A percentile compares a stretch with the other conserved stretches of the same genome.
Evolutionary conservation across 2,797 vertebrate genomes (phyloP).

Genomic region (Smutsia gigantea): DNA sequence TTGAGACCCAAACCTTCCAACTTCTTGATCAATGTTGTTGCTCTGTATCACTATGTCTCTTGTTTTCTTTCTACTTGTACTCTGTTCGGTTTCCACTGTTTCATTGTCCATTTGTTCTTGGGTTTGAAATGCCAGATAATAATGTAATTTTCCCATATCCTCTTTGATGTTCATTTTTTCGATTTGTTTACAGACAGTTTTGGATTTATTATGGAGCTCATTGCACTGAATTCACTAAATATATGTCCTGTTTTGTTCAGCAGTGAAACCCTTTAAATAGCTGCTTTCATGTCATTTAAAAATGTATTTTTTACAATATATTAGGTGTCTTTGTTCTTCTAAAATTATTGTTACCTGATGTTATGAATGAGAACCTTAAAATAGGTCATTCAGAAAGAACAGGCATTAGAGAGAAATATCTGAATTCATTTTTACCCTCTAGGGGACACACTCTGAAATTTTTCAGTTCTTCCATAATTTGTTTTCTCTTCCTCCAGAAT

Average conservation of each 20-base stretch:
- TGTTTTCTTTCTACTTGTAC: not conserved
- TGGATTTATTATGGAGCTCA: not conserved
- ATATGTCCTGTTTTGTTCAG: not conserved
- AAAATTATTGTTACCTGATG: conserved; percentile 13
- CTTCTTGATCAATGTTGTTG: not conserved
- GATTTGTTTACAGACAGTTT: not conserved
- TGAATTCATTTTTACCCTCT: not conserved
- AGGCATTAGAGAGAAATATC: conserved; percentile 9
- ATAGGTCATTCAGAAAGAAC: conserved; percentile 9
- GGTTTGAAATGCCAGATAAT: not conserved
- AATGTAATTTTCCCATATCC: not conserved
- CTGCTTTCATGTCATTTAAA: not conserved
- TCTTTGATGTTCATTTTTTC: not conserved
- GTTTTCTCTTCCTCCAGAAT: not conserved
- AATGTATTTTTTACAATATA: not conserved
- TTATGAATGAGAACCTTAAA: conserved; percentile 42
- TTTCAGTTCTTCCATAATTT: not conserved
- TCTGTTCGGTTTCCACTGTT: not conserved
- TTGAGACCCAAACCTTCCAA: not conserved
- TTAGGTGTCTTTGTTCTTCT: not conserved
- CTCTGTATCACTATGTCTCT: not conserved
- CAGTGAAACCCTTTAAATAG: not conserved
- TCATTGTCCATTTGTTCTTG: not conserved
- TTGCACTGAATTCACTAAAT: not conserved
- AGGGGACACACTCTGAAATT: not conserved